Evolutionary conservation across 2,797 vertebrate species (phyloP).

Genomic region (Anolis apletophallus): DNA sequence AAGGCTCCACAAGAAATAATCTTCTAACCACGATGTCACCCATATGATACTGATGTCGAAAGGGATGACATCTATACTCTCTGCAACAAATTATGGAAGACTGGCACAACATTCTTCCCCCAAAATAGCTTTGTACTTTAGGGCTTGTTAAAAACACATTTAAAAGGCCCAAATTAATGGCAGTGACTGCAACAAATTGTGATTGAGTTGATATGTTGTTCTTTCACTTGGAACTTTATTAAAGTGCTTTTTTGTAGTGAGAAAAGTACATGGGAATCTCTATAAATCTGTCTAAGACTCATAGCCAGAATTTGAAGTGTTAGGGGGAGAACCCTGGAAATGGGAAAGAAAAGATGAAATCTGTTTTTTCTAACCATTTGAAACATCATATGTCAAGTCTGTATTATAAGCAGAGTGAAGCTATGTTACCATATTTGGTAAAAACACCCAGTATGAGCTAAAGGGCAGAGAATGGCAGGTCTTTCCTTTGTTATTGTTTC

Average conservation of each 20-base stretch:
- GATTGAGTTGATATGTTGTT: slow-evolving; percentile 39
- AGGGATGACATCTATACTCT: background rate
- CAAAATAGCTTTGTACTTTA: background rate
- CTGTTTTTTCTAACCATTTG: slow-evolving; percentile 71
- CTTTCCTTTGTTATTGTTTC: slow-evolving; percentile 53
- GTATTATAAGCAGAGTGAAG: slow-evolving; percentile 79
- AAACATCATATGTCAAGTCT: slow-evolving; percentile 63
- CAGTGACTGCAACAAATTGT: slow-evolving; percentile 48
- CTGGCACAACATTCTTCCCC: slow-evolving; percentile 13
- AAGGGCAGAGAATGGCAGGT: slow-evolving; percentile 66
- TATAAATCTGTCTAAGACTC: slow-evolving; percentile 63
- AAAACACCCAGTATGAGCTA: slow-evolving; percentile 65
- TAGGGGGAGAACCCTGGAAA: slow-evolving; percentile 56
- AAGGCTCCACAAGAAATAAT: background rate
- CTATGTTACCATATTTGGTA: slow-evolving; percentile 82
- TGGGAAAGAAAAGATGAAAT: slow-evolving; percentile 60
- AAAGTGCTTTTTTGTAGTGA: slow-evolving; percentile 58
- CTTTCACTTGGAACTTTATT: slow-evolving; percentile 48
- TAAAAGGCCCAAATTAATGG: slow-evolving; percentile 9
- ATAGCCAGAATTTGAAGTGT: slow-evolving; percentile 35
- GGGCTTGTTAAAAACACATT: slow-evolving; percentile 28
- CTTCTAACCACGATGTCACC: background rate
- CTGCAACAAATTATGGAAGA: slow-evolving; percentile 5
- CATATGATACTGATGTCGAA: slow-evolving; percentile 14
- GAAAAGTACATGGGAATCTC: slow-evolving; percentile 56